Conservation (phyloP, 1,140 invertebrate genomes). For the Probaryconus sp. region DNA sequence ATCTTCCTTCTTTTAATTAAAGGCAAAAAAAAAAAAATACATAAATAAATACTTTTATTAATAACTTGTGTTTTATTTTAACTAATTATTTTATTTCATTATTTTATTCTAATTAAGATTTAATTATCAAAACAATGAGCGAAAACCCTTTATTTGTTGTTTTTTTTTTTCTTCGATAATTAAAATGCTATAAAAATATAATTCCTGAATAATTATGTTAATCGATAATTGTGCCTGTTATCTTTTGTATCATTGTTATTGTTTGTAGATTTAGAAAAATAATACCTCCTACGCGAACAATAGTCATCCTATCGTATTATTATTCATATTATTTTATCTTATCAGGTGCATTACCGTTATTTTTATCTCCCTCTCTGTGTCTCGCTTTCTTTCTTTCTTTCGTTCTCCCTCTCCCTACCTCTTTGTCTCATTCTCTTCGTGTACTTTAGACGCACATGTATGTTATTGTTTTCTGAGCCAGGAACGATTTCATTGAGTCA, state of each 20-base stretch:
- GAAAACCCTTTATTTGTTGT: too few relatives aligned
- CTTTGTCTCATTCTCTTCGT: too few relatives aligned
- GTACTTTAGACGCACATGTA: conserved; percentile 54
- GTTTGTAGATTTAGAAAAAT: conserved; percentile 40
- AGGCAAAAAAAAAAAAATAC: too few relatives aligned
- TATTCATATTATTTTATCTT: conserved; percentile 51
- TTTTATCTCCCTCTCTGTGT: conserved; percentile 60
- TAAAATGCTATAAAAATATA: not conserved
- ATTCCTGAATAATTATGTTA: conserved; percentile 24
- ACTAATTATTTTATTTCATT: too few relatives aligned
- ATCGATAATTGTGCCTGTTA: conserved; percentile 24
- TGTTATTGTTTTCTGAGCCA: conserved; percentile 55
- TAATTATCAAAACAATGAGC: too few relatives aligned
- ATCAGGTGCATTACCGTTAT: conserved; percentile 57
- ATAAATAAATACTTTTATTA: too few relatives aligned
- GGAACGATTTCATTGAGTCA: conserved; percentile 31
- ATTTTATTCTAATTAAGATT: too few relatives aligned
- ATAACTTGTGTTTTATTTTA: too few relatives aligned
- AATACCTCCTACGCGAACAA: conserved; percentile 36
- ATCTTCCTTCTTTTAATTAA: too few relatives aligned
- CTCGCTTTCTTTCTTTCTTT: too few relatives aligned
- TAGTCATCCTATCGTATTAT: conserved; percentile 46
- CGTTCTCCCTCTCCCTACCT: too few relatives aligned
- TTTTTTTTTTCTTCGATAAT: not conserved
- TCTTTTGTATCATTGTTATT: conserved; percentile 36